These are phyloP conservation scores for Halyomorpha halys DNA, from an alignment of 1,140 invertebrate genomes.

Conservation along the genomic window DNA sequence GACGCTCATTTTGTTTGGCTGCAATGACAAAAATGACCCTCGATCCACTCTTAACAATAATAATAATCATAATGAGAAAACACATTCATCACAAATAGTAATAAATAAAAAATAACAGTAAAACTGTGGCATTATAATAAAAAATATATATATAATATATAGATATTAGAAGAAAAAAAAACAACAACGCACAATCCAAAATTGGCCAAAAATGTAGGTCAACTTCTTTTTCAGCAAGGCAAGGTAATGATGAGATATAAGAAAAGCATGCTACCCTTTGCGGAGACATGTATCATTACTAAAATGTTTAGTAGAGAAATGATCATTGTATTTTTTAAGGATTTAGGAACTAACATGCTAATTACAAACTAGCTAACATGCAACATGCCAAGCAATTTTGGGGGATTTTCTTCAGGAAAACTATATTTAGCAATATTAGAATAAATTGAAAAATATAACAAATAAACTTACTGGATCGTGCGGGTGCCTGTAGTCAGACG, in stretches of 20 bases:
- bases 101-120: conserved; percentile 27
- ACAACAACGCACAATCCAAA: conserved; percentile 49
- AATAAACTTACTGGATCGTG: conserved; percentile 64
- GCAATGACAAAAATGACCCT: conserved; percentile 26
- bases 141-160: conserved; percentile 37
- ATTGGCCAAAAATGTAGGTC: conserved; percentile 77
- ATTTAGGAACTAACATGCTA: no score
- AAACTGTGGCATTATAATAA: conserved; percentile 22
- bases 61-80: conserved; percentile 16
- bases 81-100: conserved; percentile 25
- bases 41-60: not conserved
- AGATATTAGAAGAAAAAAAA: conserved; percentile 36
- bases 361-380: not conserved
- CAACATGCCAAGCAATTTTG: conserved; percentile 32
- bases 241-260: conserved; percentile 31
- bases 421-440: no score
- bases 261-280: conserved; percentile 20
- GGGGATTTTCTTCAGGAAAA: conserved; percentile 32
- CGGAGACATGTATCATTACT: no score
- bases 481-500: conserved; percentile 60
- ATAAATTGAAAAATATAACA: not conserved
- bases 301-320: no score
- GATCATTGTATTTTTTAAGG: no score
- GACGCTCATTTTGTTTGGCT: conserved; percentile 87
- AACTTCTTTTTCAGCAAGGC: conserved; percentile 71